Percentiles rank a stretch among this genome's conserved stretches.
Evolutionary conservation across 2,888 invertebrate genomes (phyloP).

Genomic region (Ectemnius lituratus): DNA sequence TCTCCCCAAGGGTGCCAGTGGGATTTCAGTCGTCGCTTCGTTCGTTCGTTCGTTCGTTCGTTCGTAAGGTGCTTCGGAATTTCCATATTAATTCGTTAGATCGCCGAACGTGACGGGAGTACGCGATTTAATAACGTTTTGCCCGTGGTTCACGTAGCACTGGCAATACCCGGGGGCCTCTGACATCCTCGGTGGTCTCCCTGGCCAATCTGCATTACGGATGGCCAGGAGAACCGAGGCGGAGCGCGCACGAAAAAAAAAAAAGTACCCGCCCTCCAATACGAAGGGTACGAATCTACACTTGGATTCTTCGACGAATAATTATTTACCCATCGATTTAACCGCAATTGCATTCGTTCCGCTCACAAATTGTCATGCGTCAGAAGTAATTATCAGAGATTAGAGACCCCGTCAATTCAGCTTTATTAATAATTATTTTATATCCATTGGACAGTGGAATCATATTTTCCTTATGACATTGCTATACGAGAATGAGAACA

Average conservation of each 20-base stretch:
- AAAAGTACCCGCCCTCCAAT: neutral
- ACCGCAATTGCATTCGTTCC: neutral
- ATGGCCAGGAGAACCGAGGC: neutral
- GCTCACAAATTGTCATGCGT: no score
- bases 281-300: neutral
- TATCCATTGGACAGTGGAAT: no score
- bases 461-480: no score
- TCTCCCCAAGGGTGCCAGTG: conserved; percentile 50
- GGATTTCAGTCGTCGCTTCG: conserved; percentile 47
- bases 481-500: no score
- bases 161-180: conserved; percentile 14
- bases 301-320: neutral
- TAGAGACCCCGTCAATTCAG: no score
- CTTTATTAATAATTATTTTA: no score
- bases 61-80: conserved; percentile 67
- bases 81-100: conserved; percentile 73
- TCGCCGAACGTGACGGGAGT: conserved; percentile 68
- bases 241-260: neutral
- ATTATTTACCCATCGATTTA: conserved; percentile 4
- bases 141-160: conserved; percentile 39
- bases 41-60: conserved; percentile 46
- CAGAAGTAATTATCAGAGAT: no score
- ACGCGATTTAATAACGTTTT: conserved; percentile 67
- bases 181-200: conserved; percentile 30
- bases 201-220: conserved; percentile 22